phyloP scores from a whole-genome alignment of 2,113 vertebrate species.

The Actenoides lindsayi region DNA sequence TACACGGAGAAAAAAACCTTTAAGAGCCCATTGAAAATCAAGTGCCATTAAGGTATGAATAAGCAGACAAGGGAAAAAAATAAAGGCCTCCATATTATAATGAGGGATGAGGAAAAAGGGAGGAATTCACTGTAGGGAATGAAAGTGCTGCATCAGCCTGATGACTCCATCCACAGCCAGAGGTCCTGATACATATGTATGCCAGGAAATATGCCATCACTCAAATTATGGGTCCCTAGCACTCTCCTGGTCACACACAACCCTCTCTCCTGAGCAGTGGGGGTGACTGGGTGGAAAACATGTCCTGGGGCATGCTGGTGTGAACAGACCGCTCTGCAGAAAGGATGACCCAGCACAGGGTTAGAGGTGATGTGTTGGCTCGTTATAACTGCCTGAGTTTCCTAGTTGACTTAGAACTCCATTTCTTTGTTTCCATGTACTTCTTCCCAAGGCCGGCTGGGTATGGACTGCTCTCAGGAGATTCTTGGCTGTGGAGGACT shows the following conservation, averaged over 20 bases:
- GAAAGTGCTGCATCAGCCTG: not conserved
- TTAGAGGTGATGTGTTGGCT: not conserved
- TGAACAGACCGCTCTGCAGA: not conserved
- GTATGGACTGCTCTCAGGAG: not conserved
- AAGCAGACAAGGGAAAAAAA: not conserved
- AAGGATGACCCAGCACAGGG: no score
- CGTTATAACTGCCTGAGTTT: not conserved
- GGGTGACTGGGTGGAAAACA: not conserved
- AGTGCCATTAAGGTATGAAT: conserved; percentile 28
- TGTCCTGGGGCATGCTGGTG: not conserved
- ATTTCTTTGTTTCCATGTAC: not conserved
- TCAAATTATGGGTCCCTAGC: fast-evolving
- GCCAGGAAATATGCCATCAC: not conserved
- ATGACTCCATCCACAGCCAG: not conserved
- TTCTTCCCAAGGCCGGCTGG: not conserved
- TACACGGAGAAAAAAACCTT: not conserved
- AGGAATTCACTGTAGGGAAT: not conserved
- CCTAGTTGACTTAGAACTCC: not conserved
- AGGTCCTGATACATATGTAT: not conserved
- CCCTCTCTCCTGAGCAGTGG: not conserved
- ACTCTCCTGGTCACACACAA: not conserved
- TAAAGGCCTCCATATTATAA: not conserved
- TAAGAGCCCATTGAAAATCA: not conserved
- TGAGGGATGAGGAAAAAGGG: not conserved
- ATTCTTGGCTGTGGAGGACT: not conserved